Percentiles rank a stretch among this genome's conserved stretches.
Evolutionary conservation across 2,888 invertebrate genomes (phyloP).

Genomic region (Drosophila pullipes): DNA sequence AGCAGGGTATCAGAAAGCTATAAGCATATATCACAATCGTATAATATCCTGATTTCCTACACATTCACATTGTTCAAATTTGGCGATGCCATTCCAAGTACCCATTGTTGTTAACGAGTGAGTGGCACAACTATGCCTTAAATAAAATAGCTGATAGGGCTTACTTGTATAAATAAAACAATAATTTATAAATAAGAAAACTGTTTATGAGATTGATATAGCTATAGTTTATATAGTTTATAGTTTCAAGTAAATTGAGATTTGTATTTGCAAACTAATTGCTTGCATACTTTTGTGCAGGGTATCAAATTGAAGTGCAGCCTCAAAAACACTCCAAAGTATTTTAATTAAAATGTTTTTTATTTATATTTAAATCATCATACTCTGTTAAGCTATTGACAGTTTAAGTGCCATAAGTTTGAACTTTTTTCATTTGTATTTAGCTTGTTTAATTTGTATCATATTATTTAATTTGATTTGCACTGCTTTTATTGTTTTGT

Average conservation of each 20-base stretch:
- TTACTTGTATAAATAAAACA: too few relatives aligned
- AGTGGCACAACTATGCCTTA: neutral
- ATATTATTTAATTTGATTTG: neutral
- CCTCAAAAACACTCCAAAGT: neutral
- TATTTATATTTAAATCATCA: neutral
- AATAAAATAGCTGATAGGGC: neutral
- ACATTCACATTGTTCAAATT: neutral
- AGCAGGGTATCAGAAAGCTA: constrained; percentile 20
- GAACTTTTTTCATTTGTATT: neutral
- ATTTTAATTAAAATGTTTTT: neutral
- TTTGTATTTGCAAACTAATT: neutral
- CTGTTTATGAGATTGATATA: neutral
- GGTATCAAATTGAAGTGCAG: neutral
- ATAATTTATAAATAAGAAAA: too few relatives aligned
- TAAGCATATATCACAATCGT: neutral
- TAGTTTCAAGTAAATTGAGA: neutral
- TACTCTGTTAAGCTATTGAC: neutral
- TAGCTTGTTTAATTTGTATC: neutral
- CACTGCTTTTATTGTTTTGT: neutral
- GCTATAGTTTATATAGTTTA: neutral
- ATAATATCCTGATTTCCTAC: neutral
- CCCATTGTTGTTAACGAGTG: neutral
- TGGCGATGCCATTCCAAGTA: neutral
- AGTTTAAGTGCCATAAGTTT: neutral
- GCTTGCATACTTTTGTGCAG: constrained; percentile 49